These are phyloP conservation scores for Tetropium fuscum DNA, from an alignment of 2,888 invertebrate species.

Conservation along the genomic window DNA sequence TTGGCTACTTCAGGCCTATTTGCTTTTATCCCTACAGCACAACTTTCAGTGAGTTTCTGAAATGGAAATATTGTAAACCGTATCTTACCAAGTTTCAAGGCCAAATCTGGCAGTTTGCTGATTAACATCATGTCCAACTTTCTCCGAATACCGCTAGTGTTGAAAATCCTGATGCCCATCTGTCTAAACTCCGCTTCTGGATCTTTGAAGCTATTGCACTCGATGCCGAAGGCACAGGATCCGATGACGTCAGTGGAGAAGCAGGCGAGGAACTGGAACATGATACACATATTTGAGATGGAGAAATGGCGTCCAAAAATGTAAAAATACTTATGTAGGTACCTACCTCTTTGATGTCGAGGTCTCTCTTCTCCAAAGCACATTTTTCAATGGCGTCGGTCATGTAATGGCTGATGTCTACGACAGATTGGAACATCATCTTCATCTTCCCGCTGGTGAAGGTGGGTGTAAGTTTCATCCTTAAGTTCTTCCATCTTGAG, in stretches of 20 bases:
- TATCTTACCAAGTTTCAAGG: constrained; percentile 21
- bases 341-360: constrained; percentile 57
- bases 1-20: background rate
- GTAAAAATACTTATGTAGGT: too few species aligned
- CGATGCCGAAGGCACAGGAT: constrained; percentile 70
- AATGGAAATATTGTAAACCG: too few species aligned
- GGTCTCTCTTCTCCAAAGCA: constrained; percentile 41
- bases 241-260: constrained; percentile 72
- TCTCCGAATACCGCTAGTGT: background rate
- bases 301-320: too few species aligned
- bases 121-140: background rate
- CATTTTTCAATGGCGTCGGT: constrained; percentile 41
- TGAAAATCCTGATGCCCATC: constrained; percentile 48
- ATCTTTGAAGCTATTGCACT: constrained; percentile 69
- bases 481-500: constrained; percentile 71
- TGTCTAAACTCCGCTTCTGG: constrained; percentile 56
- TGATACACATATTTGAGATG: too few species aligned
- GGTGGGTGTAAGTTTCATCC: constrained; percentile 63
- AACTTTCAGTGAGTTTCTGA: too few species aligned
- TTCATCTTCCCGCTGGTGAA: constrained; percentile 61
- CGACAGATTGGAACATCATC: constrained; percentile 57
- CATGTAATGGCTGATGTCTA: constrained; percentile 51
- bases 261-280: constrained; percentile 62
- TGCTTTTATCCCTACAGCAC: constrained; percentile 18
- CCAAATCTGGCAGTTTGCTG: constrained; percentile 30